Percentiles rank a stretch among this genome's conserved stretches.
These are phyloP conservation scores for Strongylocentrotus purpuratus DNA, from an alignment of 35 echinoderm and acorn worm species.

Conservation along the genomic window DNA sequence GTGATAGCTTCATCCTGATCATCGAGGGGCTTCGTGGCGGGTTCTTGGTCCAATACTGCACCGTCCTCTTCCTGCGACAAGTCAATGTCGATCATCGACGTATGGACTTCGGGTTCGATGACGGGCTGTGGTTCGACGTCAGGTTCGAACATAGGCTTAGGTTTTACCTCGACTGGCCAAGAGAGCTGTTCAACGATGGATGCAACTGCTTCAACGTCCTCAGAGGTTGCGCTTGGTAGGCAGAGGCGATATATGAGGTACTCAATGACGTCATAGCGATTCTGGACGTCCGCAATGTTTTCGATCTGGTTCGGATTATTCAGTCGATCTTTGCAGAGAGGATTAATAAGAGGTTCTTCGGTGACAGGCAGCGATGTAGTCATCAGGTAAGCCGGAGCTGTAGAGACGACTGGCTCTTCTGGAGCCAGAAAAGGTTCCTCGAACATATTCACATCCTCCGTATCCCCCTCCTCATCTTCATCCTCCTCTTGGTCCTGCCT, in stretches of 20 bases:
- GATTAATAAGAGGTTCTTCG: background rate
- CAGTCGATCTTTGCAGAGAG: background rate
- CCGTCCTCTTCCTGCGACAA: background rate
- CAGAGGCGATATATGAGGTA: background rate
- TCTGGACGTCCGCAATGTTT: background rate
- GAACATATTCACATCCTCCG: too few relatives aligned
- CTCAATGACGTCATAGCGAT: background rate
- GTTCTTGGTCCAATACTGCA: background rate
- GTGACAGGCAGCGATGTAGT: too few relatives aligned
- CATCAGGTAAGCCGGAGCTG: too few relatives aligned
- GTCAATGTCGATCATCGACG: background rate
- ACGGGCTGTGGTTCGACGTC: background rate
- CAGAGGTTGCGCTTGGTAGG: background rate
- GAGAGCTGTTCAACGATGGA: background rate
- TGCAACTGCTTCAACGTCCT: background rate
- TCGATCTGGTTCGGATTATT: background rate
- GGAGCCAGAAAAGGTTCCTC: too few relatives aligned
- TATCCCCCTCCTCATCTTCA: too few relatives aligned
- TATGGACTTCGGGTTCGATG: background rate
- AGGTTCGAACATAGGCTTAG: background rate
- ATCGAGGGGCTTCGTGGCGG: background rate
- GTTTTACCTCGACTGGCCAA: too few relatives aligned
- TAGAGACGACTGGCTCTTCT: too few relatives aligned
- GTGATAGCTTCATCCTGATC: background rate
- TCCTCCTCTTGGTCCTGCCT: too few relatives aligned